Percentiles rank a stretch among this genome's conserved stretches.
phyloP scores from a whole-genome alignment of 2,888 invertebrate species.

The Periphyllus acericola region DNA sequence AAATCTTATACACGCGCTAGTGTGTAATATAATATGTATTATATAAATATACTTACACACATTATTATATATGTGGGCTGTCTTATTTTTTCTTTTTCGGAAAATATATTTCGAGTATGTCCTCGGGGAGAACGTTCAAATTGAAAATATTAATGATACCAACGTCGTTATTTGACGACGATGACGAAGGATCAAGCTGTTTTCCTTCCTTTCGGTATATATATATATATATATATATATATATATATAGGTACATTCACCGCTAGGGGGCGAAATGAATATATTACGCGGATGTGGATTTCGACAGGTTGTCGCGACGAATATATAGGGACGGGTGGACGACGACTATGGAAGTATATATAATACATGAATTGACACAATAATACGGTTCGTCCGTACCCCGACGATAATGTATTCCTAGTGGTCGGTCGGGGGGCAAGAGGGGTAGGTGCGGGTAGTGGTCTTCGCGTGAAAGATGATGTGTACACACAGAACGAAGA shows the following conservation, averaged over 20 bases:
- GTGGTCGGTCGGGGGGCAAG: background rate
- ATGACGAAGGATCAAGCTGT: constrained; percentile 10
- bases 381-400: constrained; percentile 2
- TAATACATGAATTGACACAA: constrained; percentile 12
- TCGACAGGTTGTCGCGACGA: constrained; percentile 19
- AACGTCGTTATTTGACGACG: background rate
- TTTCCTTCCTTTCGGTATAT: background rate
- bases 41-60: too few species aligned
- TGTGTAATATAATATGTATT: background rate
- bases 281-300: constrained; percentile 30
- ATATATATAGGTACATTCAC: too few species aligned
- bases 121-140: constrained; percentile 14
- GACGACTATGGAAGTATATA: background rate
- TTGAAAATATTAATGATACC: constrained; percentile 37
- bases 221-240: too few species aligned
- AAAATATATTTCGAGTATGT: background rate
- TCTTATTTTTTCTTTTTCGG: background rate
- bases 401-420: background rate
- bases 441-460: background rate
- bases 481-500: background rate
- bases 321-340: background rate
- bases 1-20: background rate
- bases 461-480: background rate
- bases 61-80: too few species aligned
- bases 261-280: background rate